phyloP scores from a whole-genome alignment of 2,113 vertebrate species.

The Psophia crepitans region DNA sequence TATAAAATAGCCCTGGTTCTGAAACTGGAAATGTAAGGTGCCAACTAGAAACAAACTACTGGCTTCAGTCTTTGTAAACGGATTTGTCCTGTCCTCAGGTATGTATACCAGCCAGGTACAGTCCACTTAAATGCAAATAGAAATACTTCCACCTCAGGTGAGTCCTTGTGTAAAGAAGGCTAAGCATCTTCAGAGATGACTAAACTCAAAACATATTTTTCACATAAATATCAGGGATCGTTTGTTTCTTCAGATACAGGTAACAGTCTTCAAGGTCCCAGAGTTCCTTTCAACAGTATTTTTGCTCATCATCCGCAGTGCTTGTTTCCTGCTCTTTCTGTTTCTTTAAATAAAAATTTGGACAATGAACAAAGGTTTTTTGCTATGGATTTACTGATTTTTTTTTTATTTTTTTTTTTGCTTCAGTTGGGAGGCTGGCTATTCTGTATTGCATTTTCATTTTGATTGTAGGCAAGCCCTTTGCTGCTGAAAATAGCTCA shows the following conservation, averaged over 20 bases:
- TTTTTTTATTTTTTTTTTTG: not conserved
- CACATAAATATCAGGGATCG: not conserved
- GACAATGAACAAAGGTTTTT: conserved; percentile 28
- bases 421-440: not conserved
- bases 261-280: not conserved
- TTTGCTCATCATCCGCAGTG: not conserved
- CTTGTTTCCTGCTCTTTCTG: conserved; percentile 12
- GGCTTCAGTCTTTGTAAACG: not conserved
- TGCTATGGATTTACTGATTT: conserved; percentile 66
- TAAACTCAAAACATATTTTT: not conserved
- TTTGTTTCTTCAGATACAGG: not conserved
- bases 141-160: not conserved
- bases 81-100: not conserved
- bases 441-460: conserved; percentile 41
- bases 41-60: conserved; percentile 38
- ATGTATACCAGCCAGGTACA: not conserved
- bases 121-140: not conserved
- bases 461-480: conserved; percentile 66
- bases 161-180: not conserved
- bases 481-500: conserved; percentile 89
- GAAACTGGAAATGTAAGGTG: conserved; percentile 48
- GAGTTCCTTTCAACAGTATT: not conserved
- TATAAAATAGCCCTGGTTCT: conserved; percentile 59
- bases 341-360: conserved; percentile 66
- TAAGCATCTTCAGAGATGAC: not conserved